A percentile compares a stretch with the other conserved stretches of the same genome.
Evolutionary conservation across 2,888 invertebrate genomes (phyloP).

Genomic region (Sarcophaga caerulescens): DNA sequence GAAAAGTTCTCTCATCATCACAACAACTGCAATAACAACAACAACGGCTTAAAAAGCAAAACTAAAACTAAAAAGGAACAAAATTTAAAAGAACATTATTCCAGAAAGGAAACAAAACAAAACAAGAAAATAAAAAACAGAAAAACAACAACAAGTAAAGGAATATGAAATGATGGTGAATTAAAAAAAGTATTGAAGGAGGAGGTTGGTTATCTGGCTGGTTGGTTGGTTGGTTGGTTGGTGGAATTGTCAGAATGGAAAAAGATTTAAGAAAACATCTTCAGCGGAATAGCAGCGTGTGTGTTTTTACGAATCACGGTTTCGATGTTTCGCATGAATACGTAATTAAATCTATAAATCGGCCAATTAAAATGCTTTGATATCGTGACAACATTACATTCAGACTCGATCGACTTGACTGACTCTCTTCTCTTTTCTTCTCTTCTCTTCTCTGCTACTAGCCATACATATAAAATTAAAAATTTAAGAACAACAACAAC

Average conservation of each 20-base stretch:
- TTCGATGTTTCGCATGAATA: slow-evolving; percentile 82
- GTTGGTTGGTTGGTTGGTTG: too few species aligned
- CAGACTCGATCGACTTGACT: slow-evolving; percentile 56
- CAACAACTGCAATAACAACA: neutral
- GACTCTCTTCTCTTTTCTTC: slow-evolving; percentile 7
- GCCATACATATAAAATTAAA: slow-evolving; percentile 25
- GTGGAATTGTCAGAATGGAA: slow-evolving; percentile 18
- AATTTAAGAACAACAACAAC: slow-evolving; percentile 50
- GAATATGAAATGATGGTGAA: slow-evolving; percentile 3
- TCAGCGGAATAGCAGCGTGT: slow-evolving; percentile 74
- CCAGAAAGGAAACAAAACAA: slow-evolving; percentile 12
- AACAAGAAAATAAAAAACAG: too few species aligned
- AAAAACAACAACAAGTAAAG: neutral
- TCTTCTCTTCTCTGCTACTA: neutral
- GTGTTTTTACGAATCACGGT: slow-evolving; percentile 82
- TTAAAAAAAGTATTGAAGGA: slow-evolving; percentile 25
- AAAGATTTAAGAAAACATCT: slow-evolving; percentile 60
- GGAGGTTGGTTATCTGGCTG: neutral
- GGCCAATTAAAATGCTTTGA: slow-evolving; percentile 82
- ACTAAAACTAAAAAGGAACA: slow-evolving; percentile 27
- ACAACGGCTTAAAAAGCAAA: slow-evolving; percentile 20
- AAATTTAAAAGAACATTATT: slow-evolving; percentile 41
- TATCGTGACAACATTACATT: slow-evolving; percentile 81
- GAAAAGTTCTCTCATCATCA: slow-evolving; percentile 52
- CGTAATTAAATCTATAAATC: slow-evolving; percentile 82